Evolutionary conservation across 2,888 invertebrate species (phyloP).

Genomic region (Hirtodrosophila cameraria): DNA sequence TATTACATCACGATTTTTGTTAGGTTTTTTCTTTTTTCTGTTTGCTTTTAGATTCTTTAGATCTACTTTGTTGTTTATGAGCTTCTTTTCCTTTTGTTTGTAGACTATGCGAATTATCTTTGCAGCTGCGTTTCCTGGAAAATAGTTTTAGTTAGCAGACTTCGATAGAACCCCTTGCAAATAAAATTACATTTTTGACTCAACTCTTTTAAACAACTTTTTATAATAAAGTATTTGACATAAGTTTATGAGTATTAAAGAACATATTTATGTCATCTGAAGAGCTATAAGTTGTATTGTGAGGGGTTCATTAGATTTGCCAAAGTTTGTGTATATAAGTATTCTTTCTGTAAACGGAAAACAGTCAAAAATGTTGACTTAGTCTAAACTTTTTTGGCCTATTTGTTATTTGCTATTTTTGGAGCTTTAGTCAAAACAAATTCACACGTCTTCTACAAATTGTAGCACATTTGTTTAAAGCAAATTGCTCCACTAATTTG

Average conservation of each 20-base stretch:
- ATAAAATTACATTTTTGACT: slow-evolving; percentile 12
- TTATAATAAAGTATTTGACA: slow-evolving; percentile 59
- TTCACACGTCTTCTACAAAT: slow-evolving; percentile 43
- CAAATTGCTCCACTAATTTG: too few species aligned
- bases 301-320: slow-evolving; percentile 7
- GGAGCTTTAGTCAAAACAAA: slow-evolving; percentile 42
- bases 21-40: slow-evolving; percentile 29
- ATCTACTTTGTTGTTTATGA: slow-evolving; percentile 65
- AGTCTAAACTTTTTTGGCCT: neutral
- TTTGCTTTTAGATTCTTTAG: slow-evolving; percentile 55
- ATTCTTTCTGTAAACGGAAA: slow-evolving; percentile 1
- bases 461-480: slow-evolving; percentile 54
- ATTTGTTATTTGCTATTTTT: slow-evolving; percentile 17
- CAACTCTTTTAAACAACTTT: slow-evolving; percentile 25
- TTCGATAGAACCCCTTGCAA: slow-evolving; percentile 33
- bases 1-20: slow-evolving; percentile 70
- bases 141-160: slow-evolving; percentile 42
- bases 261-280: slow-evolving; percentile 60
- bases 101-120: slow-evolving; percentile 52
- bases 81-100: slow-evolving; percentile 41
- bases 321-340: neutral
- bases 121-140: slow-evolving; percentile 74
- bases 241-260: slow-evolving; percentile 60
- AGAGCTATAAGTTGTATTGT: slow-evolving; percentile 26
- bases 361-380: slow-evolving; percentile 8